Percentiles rank a stretch among this genome's conserved stretches.
Conservation (phyloP, 2,888 invertebrate species). For the Fragum whitleyi region DNA sequence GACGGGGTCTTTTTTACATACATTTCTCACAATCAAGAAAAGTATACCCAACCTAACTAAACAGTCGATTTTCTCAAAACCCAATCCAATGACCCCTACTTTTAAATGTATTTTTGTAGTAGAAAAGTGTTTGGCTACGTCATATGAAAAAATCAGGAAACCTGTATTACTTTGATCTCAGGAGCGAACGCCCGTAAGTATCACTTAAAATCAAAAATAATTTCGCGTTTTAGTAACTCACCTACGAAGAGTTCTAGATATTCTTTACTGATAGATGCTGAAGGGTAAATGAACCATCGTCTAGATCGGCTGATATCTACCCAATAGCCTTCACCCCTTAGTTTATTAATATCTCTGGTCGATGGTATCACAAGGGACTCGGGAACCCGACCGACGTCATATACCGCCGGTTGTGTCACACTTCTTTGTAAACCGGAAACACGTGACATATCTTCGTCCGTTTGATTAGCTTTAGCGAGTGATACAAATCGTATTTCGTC, state of each 20-base stretch:
- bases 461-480: neutral
- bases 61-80: no score
- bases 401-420: constrained; percentile 6
- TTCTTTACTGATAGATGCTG: neutral
- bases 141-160: no score
- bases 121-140: no score
- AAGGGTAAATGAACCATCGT: constrained; percentile 19
- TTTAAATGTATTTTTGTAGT: no score
- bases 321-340: neutral
- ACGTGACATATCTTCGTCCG: constrained; percentile 8
- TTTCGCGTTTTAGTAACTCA: no score
- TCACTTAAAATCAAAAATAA: no score
- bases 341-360: neutral
- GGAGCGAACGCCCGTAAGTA: no score
- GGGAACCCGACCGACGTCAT: constrained; percentile 34
- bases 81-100: no score
- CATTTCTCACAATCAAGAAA: no score
- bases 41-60: no score
- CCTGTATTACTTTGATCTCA: no score
- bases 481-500: constrained; percentile 33
- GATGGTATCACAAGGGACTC: constrained; percentile 17
- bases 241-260: constrained; percentile 11
- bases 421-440: constrained; percentile 22
- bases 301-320: neutral
- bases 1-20: no score